These are phyloP conservation scores for Myopa testacea DNA, from an alignment of 2,888 invertebrate genomes.

Conservation along the genomic window DNA sequence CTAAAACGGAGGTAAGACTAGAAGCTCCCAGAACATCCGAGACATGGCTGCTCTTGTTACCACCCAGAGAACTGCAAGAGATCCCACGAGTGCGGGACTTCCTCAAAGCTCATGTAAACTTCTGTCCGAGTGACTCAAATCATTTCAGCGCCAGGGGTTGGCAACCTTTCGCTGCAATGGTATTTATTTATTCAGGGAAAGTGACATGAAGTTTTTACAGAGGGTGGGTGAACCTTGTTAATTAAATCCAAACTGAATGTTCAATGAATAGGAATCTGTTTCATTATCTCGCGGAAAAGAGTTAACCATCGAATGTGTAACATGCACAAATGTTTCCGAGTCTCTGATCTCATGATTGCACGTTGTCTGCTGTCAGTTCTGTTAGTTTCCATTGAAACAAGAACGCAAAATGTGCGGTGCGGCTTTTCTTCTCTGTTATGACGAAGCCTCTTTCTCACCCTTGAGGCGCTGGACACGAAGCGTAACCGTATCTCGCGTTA, in stretches of 20 bases:
- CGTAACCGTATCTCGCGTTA: conserved; percentile 5
- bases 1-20: too few relatives aligned
- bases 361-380: conserved; percentile 22
- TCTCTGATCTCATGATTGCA: neutral
- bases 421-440: neutral
- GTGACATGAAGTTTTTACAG: too few relatives aligned
- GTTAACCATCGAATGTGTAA: too few relatives aligned
- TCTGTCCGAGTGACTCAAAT: neutral
- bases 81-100: conserved; percentile 5
- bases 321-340: neutral
- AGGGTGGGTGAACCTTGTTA: too few relatives aligned
- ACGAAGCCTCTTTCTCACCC: conserved; percentile 33
- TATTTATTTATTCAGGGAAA: too few relatives aligned
- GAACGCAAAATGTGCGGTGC: conserved; percentile 2
- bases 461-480: conserved; percentile 20
- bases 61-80: neutral
- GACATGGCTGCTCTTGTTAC: conserved; percentile 1
- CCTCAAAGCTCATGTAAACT: neutral
- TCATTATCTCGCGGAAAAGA: too few relatives aligned
- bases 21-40: too few relatives aligned
- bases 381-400: conserved; percentile 6
- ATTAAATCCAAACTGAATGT: too few relatives aligned
- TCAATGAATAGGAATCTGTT: too few relatives aligned
- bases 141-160: neutral
- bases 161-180: neutral